Evolutionary conservation across 1,140 invertebrate species (phyloP).

Genomic region (Atopsyche davidsoni): DNA sequence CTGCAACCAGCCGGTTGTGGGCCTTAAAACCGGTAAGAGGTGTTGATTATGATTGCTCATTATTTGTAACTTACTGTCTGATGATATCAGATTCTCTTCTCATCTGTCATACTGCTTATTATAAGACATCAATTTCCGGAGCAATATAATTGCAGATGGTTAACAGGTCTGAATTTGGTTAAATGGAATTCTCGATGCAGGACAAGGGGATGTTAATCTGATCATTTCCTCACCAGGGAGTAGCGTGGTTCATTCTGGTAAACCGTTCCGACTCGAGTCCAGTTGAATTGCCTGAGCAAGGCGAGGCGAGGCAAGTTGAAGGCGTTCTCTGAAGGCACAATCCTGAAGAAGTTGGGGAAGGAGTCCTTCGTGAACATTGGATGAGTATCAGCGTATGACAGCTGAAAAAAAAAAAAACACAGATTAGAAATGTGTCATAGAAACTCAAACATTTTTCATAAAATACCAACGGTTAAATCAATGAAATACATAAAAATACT

Average conservation of each 20-base stretch:
- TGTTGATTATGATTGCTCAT: neutral
- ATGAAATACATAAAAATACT: too few species aligned
- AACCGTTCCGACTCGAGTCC: conserved; percentile 94
- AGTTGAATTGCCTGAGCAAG: conserved; percentile 87
- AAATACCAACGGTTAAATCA: too few species aligned
- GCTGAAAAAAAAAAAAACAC: conserved; percentile 50
- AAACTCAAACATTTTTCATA: too few species aligned
- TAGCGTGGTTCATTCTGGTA: conserved; percentile 96
- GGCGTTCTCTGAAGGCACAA: conserved; percentile 92
- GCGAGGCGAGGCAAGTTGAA: conserved; percentile 89
- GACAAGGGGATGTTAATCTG: too few species aligned
- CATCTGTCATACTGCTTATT: too few species aligned
- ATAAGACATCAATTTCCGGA: too few species aligned
- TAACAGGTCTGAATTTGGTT: too few species aligned
- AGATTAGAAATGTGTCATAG: too few species aligned
- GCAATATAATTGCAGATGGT: too few species aligned
- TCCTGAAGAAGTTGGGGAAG: conserved; percentile 94
- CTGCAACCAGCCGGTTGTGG: conserved; percentile 85
- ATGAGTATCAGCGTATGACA: conserved; percentile 97
- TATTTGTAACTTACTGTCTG: neutral
- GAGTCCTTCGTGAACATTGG: conserved; percentile 93
- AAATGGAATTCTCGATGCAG: too few species aligned
- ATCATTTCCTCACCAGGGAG: conserved; percentile 69
- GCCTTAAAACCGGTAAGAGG: conserved; percentile 51
- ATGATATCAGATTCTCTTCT: too few species aligned